Percentiles rank a stretch among this genome's conserved stretches.
Conservation (phyloP, 2,888 invertebrate genomes). For the Acleris cristana region DNA sequence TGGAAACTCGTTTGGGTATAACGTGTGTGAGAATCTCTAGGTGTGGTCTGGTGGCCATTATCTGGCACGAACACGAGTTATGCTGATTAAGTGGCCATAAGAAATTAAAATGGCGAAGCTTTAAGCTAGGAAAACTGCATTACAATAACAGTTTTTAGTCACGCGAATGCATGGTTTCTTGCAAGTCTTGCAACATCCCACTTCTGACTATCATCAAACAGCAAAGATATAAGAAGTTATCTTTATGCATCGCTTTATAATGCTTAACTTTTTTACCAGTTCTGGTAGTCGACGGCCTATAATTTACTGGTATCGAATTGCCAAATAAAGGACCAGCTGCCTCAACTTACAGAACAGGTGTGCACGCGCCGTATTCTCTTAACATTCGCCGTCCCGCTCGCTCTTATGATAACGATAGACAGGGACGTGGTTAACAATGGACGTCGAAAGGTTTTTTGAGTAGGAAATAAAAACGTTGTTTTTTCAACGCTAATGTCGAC, state of each 20-base stretch:
- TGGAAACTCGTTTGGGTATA: constrained; percentile 23
- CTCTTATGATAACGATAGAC: constrained; percentile 44
- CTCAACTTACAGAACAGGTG: constrained; percentile 62
- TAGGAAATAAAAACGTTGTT: constrained; percentile 19
- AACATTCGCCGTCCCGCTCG: constrained; percentile 45
- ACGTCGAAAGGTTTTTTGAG: constrained; percentile 25
- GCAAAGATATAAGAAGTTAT: background rate
- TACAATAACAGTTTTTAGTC: too few species aligned
- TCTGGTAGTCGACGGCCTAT: constrained; percentile 33
- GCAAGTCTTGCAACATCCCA: too few species aligned
- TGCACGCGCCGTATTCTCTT: constrained; percentile 57
- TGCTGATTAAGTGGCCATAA: too few species aligned
- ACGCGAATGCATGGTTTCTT: too few species aligned
- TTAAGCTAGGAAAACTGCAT: too few species aligned
- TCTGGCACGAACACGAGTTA: constrained; percentile 14
- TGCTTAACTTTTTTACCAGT: constrained; percentile 29
- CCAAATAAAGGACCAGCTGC: constrained; percentile 65
- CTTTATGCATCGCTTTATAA: background rate
- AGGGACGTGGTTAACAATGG: constrained; percentile 36
- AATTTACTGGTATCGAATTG: constrained; percentile 51
- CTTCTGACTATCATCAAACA: too few species aligned
- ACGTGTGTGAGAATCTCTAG: constrained; percentile 14
- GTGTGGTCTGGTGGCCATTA: constrained; percentile 19
- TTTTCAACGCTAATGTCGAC: constrained; percentile 27
- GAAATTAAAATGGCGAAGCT: too few species aligned